These are phyloP conservation scores for Eubasilissa splendida DNA, from an alignment of 2,888 invertebrate genomes.

Conservation along the genomic window DNA sequence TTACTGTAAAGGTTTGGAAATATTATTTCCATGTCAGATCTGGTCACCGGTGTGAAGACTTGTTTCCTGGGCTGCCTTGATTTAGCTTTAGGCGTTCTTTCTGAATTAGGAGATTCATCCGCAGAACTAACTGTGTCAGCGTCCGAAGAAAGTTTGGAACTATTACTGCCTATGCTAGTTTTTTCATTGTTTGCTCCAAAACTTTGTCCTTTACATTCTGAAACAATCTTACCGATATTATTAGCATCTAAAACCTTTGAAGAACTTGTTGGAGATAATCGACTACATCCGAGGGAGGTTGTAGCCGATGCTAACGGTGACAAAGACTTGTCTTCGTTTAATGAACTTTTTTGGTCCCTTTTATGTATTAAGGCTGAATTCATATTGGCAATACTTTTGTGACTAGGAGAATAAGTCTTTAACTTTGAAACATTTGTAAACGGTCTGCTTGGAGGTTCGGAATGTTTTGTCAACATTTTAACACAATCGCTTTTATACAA, in stretches of 20 bases:
- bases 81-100: slow-evolving; percentile 58
- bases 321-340: slow-evolving; percentile 2
- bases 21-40: slow-evolving; percentile 69
- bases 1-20: slow-evolving; percentile 62
- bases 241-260: neutral
- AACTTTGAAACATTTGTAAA: slow-evolving; percentile 30
- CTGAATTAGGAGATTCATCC: slow-evolving; percentile 63
- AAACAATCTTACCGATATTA: neutral
- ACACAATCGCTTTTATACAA: slow-evolving; percentile 7
- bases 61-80: slow-evolving; percentile 71
- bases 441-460: slow-evolving; percentile 7
- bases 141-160: slow-evolving; percentile 1
- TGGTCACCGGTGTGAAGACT: slow-evolving; percentile 69
- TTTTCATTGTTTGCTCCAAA: slow-evolving; percentile 3
- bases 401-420: slow-evolving; percentile 19
- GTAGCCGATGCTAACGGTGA: slow-evolving; percentile 2
- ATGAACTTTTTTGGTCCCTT: neutral
- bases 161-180: slow-evolving; percentile 3
- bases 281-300: too few relatives aligned
- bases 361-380: slow-evolving; percentile 3
- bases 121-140: slow-evolving; percentile 60
- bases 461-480: slow-evolving; percentile 5
- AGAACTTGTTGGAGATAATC: neutral
- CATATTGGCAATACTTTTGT: slow-evolving; percentile 14
- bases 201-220: neutral